phyloP scores from a whole-genome alignment of 2,113 vertebrate species.

The Desmodus rotundus region DNA sequence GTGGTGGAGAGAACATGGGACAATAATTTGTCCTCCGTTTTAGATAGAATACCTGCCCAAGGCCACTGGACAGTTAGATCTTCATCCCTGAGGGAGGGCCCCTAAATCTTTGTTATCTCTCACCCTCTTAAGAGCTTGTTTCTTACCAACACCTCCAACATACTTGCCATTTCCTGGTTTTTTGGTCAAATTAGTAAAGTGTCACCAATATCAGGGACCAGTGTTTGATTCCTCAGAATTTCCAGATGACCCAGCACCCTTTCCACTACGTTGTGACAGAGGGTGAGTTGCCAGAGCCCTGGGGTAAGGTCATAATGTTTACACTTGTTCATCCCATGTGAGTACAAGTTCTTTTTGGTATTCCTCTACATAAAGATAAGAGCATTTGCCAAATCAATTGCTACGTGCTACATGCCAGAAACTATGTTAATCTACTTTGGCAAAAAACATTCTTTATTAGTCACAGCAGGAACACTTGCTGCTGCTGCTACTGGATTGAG shows the following conservation, averaged over 20 bases:
- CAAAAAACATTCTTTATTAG: background rate
- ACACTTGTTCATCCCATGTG: background rate
- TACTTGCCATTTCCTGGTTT: background rate
- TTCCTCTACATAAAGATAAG: background rate
- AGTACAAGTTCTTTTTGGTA: background rate
- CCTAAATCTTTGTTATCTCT: background rate
- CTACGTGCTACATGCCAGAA: background rate
- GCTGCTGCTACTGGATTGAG: background rate
- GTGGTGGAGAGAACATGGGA: background rate
- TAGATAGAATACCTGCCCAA: background rate
- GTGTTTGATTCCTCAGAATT: background rate
- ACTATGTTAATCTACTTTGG: background rate
- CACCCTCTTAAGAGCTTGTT: background rate
- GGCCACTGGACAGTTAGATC: background rate
- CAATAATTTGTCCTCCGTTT: background rate
- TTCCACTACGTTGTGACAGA: background rate
- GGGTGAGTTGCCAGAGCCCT: background rate
- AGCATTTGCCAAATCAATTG: background rate
- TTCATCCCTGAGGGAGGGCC: background rate
- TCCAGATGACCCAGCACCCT: background rate
- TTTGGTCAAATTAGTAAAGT: background rate
- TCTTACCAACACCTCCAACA: background rate
- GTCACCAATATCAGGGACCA: background rate
- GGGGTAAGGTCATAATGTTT: background rate
- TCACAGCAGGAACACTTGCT: background rate